Evolutionary conservation across 2,888 invertebrate genomes (phyloP).

Genomic region (Lutraria lutraria): DNA sequence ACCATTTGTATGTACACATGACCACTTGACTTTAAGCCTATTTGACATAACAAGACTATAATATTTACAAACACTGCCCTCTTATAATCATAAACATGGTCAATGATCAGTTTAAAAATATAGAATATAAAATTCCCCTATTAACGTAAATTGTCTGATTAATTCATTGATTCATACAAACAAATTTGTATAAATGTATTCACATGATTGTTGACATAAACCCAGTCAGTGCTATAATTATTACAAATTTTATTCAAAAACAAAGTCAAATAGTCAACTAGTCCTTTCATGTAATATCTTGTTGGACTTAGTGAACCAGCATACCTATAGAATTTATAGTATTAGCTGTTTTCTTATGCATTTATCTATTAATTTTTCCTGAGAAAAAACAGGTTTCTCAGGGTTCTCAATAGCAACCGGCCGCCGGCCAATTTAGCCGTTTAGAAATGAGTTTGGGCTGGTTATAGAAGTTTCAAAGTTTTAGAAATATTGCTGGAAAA

Average conservation of each 20-base stretch:
- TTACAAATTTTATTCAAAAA: background rate
- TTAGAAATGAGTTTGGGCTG: no score
- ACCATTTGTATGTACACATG: background rate
- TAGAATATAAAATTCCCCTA: background rate
- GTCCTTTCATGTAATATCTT: background rate
- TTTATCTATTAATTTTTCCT: no score
- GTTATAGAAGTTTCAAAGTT: no score
- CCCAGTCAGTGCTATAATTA: background rate
- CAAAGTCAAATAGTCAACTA: background rate
- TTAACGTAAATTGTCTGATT: background rate
- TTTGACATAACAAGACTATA: background rate
- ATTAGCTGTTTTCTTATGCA: background rate
- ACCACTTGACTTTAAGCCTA: background rate
- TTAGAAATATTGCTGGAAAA: no score
- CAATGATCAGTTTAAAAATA: background rate
- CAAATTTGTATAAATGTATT: slow-evolving; percentile 16
- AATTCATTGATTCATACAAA: background rate
- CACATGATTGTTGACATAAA: background rate
- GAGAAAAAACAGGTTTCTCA: no score
- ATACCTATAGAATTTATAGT: background rate
- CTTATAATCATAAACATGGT: background rate
- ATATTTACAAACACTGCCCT: background rate
- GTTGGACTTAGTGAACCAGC: background rate
- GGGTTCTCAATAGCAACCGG: no score
- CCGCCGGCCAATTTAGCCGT: no score